Percentiles rank a stretch among this genome's conserved stretches.
Evolutionary conservation across 2,113 vertebrate genomes (phyloP).

Genomic region (Crotalus tigris): DNA sequence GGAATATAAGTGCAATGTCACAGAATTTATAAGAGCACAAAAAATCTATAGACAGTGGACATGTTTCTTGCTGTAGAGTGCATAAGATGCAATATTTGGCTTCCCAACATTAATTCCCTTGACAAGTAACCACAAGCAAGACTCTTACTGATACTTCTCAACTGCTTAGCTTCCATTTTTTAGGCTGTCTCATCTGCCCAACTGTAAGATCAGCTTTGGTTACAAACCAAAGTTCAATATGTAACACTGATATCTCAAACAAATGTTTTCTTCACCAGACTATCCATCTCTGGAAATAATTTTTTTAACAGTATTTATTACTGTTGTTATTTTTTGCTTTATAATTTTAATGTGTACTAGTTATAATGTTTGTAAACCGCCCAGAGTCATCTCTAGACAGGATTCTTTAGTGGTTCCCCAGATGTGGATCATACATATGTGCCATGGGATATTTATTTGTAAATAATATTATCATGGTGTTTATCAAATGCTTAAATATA

Average conservation of each 20-base stretch:
- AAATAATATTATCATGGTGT: conserved; percentile 48
- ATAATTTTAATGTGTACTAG: not conserved
- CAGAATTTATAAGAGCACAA: not conserved
- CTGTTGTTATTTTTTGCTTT: not conserved
- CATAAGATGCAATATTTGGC: not conserved
- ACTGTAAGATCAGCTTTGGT: not conserved
- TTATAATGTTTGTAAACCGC: not conserved
- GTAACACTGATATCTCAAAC: not conserved
- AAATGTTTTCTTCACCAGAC: not conserved
- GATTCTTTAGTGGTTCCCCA: not conserved
- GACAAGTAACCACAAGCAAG: not conserved
- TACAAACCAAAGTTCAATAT: not conserved
- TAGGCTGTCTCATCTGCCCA: not conserved
- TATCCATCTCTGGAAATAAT: not conserved
- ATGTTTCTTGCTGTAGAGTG: not conserved
- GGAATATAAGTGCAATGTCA: not conserved
- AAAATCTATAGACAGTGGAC: not conserved
- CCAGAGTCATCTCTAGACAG: not conserved
- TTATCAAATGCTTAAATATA: conserved; percentile 56
- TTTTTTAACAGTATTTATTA: no score
- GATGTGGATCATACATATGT: not conserved
- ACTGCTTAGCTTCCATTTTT: not conserved
- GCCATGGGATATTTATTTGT: conserved; percentile 1
- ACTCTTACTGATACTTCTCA: not conserved
- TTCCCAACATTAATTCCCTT: not conserved